Conservation (phyloP, 1,140 invertebrate species). For the Trialeurodes vaporariorum region DNA sequence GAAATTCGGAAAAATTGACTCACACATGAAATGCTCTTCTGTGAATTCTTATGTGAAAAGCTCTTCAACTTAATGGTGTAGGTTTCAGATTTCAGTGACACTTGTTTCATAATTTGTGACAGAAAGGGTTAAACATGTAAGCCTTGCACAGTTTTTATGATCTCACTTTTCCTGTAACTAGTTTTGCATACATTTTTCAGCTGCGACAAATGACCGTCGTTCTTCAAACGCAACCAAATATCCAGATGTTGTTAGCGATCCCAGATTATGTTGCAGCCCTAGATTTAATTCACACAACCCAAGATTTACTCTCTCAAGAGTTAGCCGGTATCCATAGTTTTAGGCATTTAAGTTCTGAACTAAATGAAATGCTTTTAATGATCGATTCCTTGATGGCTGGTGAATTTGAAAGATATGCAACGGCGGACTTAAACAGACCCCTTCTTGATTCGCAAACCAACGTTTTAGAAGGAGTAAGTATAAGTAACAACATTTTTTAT, state of each 20-base stretch:
- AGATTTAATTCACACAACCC: slow-evolving; percentile 91
- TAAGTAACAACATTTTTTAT: background rate
- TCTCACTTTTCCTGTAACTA: no score
- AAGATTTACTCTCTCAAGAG: slow-evolving; percentile 83
- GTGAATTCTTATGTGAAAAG: no score
- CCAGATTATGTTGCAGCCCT: slow-evolving; percentile 96
- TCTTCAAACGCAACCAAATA: slow-evolving; percentile 93
- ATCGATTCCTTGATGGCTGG: slow-evolving; percentile 95
- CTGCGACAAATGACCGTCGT: slow-evolving; percentile 89
- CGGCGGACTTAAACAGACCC: slow-evolving; percentile 82
- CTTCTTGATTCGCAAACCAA: slow-evolving; percentile 47
- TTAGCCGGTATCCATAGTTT: slow-evolving; percentile 86
- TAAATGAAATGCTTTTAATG: slow-evolving; percentile 91
- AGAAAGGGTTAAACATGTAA: no score
- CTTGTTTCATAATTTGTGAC: no score
- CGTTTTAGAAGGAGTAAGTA: slow-evolving; percentile 45
- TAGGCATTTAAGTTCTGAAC: slow-evolving; percentile 85
- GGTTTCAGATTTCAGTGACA: no score
- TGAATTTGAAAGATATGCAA: slow-evolving; percentile 87
- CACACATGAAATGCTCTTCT: no score
- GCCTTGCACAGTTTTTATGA: no score
- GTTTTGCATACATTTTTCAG: no score
- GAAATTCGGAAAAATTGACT: no score
- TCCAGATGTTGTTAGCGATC: slow-evolving; percentile 86
- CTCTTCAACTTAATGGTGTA: no score